Base-by-base conservation (phyloP, 2,113 vertebrate genomes). In the Hoplias malabaricus region DNA sequence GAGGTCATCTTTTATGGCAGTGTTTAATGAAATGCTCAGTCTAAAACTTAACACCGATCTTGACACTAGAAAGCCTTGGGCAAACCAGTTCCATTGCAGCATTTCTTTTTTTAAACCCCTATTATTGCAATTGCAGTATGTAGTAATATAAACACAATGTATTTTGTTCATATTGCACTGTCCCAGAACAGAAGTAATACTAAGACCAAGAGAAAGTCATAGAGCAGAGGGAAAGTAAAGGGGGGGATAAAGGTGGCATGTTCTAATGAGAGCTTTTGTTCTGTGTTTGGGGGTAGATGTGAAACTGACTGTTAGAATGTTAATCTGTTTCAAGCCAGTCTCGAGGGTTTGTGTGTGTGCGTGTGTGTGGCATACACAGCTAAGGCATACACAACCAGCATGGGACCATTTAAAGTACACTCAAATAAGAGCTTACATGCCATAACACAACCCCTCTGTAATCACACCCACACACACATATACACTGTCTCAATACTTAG, bases 271-370 rank as follows among this genome's bases (percentile, higher is more conserved):
- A 12, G 27, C 14, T 50, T 75, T 82, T 62, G 42, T 79, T 66
- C 61, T 66, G 70, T 33, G 14, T 62, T 48, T 36, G 57, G 21
- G 38, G 42, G 48, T 29, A 65, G 62, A 73, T 80, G 75, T 79
- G 69, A 50, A 43, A 78, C 27, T 74, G 75, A 59, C 42, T 40
- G 73, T 73, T 69, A 77, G 68, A 83, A 77, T 77, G 81, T 80
- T 83, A 80, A 83, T 79, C 81, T 67, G 61, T 66, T 72, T 73
- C 75, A 67, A 77, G 23, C 48, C 53, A 65, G n/a, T 76, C 29
- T 63, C 42, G 25, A 42, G 13, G 23, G 5, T 38, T 19, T 16
- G 46, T 3, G 42, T 12, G 46, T 16, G 13, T 14, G 5, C 21
- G 48, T 16, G 46, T 3, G 42, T 12, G 46, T 16, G 19, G 46